Conservation (phyloP, 1,140 invertebrate species). For the Caerostris darwini region DNA sequence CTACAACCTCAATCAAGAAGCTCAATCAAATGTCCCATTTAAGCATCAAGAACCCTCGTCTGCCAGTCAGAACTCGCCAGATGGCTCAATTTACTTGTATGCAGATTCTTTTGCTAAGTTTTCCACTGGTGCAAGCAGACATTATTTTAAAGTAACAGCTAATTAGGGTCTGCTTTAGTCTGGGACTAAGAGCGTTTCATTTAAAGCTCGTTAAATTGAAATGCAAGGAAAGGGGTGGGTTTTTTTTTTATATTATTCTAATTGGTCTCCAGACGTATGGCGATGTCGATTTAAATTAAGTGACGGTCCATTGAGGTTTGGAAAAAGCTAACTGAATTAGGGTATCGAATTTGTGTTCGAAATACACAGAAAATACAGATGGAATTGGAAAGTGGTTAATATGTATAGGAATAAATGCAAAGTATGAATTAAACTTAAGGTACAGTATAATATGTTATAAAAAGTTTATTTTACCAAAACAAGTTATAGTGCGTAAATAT, state of each 20-base stretch:
- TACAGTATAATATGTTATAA: too few species aligned
- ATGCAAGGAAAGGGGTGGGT: not conserved
- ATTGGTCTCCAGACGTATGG: not conserved
- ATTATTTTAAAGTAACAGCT: slow-evolving; percentile 39
- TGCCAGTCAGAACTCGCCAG: not conserved
- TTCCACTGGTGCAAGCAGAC: not conserved
- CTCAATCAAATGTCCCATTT: not conserved
- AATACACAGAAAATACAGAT: too few species aligned
- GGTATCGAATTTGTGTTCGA: too few species aligned
- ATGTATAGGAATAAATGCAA: too few species aligned
- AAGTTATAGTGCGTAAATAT: too few species aligned
- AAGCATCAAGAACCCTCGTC: not conserved
- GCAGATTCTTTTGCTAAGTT: not conserved
- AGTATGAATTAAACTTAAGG: too few species aligned
- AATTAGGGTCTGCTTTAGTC: not conserved
- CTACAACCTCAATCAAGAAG: too few species aligned
- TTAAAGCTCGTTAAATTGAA: slow-evolving; percentile 46
- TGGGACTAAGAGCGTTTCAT: not conserved
- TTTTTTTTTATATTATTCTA: not conserved
- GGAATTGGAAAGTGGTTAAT: too few species aligned
- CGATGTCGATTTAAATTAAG: not conserved
- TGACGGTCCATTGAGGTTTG: not conserved
- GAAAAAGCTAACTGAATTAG: not conserved
- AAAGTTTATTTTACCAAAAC: too few species aligned
- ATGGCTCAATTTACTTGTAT: slow-evolving; percentile 9